Conservation (phyloP, 2,113 vertebrate species). For the Pygoscelis adeliae region DNA sequence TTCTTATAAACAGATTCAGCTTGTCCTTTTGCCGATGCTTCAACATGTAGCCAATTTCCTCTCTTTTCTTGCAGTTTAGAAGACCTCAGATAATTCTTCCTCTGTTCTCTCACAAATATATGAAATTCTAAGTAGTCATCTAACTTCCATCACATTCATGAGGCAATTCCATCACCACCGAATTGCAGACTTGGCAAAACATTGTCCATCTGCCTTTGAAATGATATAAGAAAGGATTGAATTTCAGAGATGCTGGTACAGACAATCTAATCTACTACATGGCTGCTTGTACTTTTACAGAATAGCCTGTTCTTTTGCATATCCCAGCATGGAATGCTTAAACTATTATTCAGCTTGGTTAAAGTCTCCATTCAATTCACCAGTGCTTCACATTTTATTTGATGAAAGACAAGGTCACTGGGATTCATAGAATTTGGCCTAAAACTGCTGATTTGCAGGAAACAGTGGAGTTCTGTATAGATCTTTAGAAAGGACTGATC, state of each 20-base stretch:
- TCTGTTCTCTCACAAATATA: slow-evolving; percentile 48
- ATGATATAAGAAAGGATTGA: slow-evolving; percentile 51
- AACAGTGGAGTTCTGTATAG: background rate
- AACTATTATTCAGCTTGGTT: background rate
- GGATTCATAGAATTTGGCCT: background rate
- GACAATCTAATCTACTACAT: slow-evolving; percentile 39
- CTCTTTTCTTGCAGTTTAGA: slow-evolving; percentile 39
- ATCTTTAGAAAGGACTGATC: slow-evolving; percentile 5
- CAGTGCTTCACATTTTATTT: slow-evolving; percentile 14
- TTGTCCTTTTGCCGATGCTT: slow-evolving; percentile 32
- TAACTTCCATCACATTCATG: slow-evolving; percentile 54
- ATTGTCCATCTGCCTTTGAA: slow-evolving; percentile 39
- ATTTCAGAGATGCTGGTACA: slow-evolving; percentile 46
- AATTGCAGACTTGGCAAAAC: slow-evolving; percentile 64
- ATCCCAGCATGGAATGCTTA: background rate
- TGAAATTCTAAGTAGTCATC: slow-evolving; percentile 60
- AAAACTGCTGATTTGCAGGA: slow-evolving; percentile 4
- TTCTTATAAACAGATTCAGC: slow-evolving; percentile 51
- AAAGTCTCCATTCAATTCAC: background rate
- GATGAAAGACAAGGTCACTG: slow-evolving; percentile 3
- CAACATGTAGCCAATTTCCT: slow-evolving; percentile 40
- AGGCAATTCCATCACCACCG: slow-evolving; percentile 39
- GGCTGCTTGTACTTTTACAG: background rate
- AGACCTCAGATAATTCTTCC: slow-evolving; percentile 50
- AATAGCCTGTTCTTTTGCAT: slow-evolving; percentile 13